phyloP scores from a whole-genome alignment of 2,888 invertebrate species.

The Perizoma flavofasciatum region DNA sequence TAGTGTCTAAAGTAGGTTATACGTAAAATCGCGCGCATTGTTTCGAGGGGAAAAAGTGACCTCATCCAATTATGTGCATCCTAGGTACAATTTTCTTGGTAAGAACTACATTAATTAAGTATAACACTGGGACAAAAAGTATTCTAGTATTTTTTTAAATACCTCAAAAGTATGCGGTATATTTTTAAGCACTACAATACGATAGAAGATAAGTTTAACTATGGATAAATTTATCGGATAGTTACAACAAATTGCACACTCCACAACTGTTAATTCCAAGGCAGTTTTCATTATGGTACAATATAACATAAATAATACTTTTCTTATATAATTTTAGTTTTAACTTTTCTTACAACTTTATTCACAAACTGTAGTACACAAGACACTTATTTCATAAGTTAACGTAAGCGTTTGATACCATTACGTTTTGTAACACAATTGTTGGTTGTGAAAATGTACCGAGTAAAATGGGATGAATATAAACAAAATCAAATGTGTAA shows the following conservation, averaged over 20 bases:
- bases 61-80: not conserved
- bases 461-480: too few relatives aligned
- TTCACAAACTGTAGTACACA: conserved; percentile 13
- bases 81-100: too few relatives aligned
- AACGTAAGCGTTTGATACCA: too few relatives aligned
- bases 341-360: conserved; percentile 26
- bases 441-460: conserved; percentile 12
- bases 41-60: not conserved
- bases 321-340: conserved; percentile 47
- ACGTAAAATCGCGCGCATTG: not conserved
- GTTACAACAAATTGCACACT: conserved; percentile 25
- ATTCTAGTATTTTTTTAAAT: not conserved
- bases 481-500: too few relatives aligned
- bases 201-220: conserved; percentile 1
- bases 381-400: conserved; percentile 8
- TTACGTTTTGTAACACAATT: not conserved
- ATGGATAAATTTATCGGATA: conserved; percentile 7
- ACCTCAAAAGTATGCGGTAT: conserved; percentile 11
- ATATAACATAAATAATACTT: conserved; percentile 65
- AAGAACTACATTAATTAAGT: too few relatives aligned
- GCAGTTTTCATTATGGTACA: conserved; percentile 45
- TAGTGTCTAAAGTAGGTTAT: not conserved
- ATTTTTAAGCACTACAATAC: too few relatives aligned
- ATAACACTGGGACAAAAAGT: not conserved
- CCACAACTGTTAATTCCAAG: conserved; percentile 40